These are phyloP conservation scores for Sipha flava DNA, from an alignment of 1,140 invertebrate species.

Conservation along the genomic window DNA sequence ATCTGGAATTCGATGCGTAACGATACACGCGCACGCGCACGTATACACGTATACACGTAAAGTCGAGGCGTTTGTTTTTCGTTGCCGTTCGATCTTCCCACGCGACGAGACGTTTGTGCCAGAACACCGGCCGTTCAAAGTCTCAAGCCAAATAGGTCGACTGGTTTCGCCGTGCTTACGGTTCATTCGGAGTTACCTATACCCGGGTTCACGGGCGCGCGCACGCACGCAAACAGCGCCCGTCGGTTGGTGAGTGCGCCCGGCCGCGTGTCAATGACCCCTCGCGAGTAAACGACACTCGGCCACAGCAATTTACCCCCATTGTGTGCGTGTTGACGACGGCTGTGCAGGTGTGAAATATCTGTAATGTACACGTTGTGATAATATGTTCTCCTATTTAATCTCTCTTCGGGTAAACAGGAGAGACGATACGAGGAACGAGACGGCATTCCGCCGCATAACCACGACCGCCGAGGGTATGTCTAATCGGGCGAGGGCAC, in stretches of 20 bases:
- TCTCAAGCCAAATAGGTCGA: conserved; percentile 20
- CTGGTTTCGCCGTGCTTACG: neutral
- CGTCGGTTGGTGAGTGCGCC: neutral
- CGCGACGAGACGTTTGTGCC: no score
- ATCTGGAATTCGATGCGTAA: no score
- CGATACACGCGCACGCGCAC: no score
- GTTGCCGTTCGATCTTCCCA: no score
- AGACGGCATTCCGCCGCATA: neutral
- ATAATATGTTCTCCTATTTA: neutral
- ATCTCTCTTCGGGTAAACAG: neutral
- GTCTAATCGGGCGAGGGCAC: neutral
- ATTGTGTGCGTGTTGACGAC: neutral
- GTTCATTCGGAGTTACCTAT: neutral
- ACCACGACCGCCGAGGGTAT: neutral
- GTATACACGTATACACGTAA: no score
- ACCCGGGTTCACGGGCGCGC: neutral
- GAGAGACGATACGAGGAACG: no score
- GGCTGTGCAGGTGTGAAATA: no score
- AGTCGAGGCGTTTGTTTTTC: no score
- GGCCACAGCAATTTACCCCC: neutral
- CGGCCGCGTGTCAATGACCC: conserved; percentile 16
- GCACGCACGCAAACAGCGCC: neutral
- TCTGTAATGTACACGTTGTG: no score
- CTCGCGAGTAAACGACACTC: conserved; percentile 2
- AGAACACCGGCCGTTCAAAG: neutral